Conservation (phyloP, 2,797 vertebrate species). For the Naso thynnoides region DNA sequence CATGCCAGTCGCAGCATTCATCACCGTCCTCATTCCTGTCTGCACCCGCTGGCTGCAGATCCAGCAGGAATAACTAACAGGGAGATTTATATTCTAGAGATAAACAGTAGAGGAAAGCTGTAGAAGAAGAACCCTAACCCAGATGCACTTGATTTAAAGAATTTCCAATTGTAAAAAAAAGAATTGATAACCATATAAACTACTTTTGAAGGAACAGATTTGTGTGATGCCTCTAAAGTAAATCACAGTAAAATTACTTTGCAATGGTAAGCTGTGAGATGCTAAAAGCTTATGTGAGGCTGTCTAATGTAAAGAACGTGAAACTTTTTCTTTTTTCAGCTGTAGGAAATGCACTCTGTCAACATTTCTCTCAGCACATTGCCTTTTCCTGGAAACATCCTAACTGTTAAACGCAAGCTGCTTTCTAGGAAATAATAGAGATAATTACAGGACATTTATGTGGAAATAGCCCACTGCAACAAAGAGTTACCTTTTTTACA, state of each 20-base stretch:
- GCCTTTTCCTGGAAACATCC: not conserved
- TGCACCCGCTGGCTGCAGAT: constrained; percentile 6
- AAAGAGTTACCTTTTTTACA: not conserved
- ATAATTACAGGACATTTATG: not conserved
- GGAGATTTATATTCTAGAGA: constrained; percentile 17
- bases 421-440: not conserved
- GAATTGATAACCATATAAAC: not conserved
- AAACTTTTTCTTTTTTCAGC: not conserved
- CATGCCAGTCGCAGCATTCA: not conserved
- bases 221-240: not conserved
- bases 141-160: constrained; percentile 12
- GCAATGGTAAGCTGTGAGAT: not conserved
- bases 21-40: constrained; percentile 26
- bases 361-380: not conserved
- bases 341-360: not conserved
- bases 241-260: not conserved
- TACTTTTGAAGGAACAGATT: not conserved
- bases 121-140: constrained; percentile 8
- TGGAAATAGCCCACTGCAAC: not conserved
- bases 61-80: constrained; percentile 1
- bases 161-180: not conserved
- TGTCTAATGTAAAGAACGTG: not conserved
- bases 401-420: not conserved
- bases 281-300: not conserved
- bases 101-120: not conserved